Conservation (phyloP, 2,888 invertebrate species). For the Pristionchus arcanus region DNA sequence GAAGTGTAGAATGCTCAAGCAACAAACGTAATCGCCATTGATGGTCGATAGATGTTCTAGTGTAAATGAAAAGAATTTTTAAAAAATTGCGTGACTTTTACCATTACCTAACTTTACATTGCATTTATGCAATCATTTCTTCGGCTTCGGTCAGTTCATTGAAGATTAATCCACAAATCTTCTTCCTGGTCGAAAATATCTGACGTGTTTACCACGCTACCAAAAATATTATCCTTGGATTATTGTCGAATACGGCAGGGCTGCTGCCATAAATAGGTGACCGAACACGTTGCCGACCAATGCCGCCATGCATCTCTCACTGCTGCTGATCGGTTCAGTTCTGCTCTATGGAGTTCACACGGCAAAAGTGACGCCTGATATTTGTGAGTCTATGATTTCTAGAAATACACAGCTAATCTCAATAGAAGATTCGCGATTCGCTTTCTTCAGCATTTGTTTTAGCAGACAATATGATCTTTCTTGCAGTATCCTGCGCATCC, state of each 20-base stretch:
- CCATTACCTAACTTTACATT: background rate
- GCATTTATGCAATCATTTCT: background rate
- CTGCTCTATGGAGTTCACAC: background rate
- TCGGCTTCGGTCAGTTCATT: background rate
- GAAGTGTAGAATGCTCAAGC: too few species aligned
- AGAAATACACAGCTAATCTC: too few species aligned
- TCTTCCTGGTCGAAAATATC: background rate
- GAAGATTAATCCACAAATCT: background rate
- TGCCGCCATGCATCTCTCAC: background rate
- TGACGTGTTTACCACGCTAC: background rate
- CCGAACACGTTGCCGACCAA: too few species aligned
- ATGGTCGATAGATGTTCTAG: too few species aligned
- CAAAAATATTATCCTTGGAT: background rate
- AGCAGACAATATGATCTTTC: background rate
- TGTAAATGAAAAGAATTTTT: too few species aligned
- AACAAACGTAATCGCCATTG: too few species aligned
- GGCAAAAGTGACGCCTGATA: conserved; percentile 5
- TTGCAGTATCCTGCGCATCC: background rate
- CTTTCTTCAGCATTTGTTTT: too few species aligned
- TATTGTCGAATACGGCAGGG: background rate
- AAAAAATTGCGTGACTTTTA: background rate
- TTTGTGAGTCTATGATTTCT: background rate
- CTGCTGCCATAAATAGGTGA: background rate
- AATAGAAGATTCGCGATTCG: too few species aligned
- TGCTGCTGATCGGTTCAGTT: background rate